Base-by-base conservation (phyloP, 2,797 vertebrate species). In the Poliocrania exsul region DNA sequence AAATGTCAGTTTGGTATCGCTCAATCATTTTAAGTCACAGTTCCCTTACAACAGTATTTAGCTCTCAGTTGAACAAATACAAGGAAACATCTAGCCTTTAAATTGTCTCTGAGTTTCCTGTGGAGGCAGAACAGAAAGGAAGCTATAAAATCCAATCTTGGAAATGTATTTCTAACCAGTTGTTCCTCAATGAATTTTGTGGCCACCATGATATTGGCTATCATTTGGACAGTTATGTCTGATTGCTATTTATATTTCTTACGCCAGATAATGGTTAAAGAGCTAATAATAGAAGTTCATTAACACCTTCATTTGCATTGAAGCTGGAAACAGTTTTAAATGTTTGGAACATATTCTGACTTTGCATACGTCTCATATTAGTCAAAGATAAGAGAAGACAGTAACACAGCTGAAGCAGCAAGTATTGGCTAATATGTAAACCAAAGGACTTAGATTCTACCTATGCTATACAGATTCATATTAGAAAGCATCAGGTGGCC, bases 71-170 rank as follows among this genome's bases (percentile, higher is more conserved):
- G 46, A n/a, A 74, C 15, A 73, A 79, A 29, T 49, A 49, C 23
- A 80, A 87, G 49, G 57, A 85, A 85, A 4, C 8, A 56, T 69
- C 46, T 81, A 38, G 26, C 35, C 38, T 77, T 95, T 92, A 91
- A 96, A 88, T 78, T 85, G 29, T 65, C 65, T 74, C 88, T 78
- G 42, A 64, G n/a, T 78, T 81, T 88, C 61, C 58, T 72, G n/a
- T 38, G 50, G 64, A 58, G 51, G 74, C 54, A 64, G 85, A 90
- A 17, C 11, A 67, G 57, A 91, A 92, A 77, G 35, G 5, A 87
- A 78, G n/a, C 31, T 61, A 40, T 80, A 90, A 91, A 93, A 91
- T 86, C 38, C 54, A 87, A 5, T 58, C 26, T 54, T 71, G 11
- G 49, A 62, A 88, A 77, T 42, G 37, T 49, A 71, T 88, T 80